Evolutionary conservation across 2,888 invertebrate species (phyloP).

Genomic region (Nemotelus nigrinus): DNA sequence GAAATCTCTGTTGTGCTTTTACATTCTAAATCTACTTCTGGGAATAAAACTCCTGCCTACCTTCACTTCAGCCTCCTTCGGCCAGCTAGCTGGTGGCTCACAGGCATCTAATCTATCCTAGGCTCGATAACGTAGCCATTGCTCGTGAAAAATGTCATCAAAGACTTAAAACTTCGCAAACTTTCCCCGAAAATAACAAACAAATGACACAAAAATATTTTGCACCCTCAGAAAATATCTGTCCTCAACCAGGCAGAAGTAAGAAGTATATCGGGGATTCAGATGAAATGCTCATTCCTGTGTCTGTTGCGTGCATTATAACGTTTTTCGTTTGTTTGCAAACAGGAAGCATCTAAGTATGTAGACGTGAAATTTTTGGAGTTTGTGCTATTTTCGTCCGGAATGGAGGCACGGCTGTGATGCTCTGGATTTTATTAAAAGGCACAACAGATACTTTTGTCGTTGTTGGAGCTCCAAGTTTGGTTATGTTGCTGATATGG

Average conservation of each 20-base stretch:
- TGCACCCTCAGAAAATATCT: neutral
- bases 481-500: too few relatives aligned
- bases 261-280: too few relatives aligned
- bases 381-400: too few relatives aligned
- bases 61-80: neutral
- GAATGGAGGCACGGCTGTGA: neutral
- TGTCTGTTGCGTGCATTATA: too few relatives aligned
- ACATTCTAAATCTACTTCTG: too few relatives aligned
- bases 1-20: too few relatives aligned
- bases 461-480: neutral
- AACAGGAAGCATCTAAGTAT: too few relatives aligned
- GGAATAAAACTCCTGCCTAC: neutral
- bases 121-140: neutral
- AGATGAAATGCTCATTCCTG: too few relatives aligned
- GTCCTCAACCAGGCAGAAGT: neutral
- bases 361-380: too few relatives aligned
- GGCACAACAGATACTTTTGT: neutral
- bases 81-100: neutral
- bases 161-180: neutral
- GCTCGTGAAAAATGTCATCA: slow-evolving; percentile 1
- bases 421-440: neutral
- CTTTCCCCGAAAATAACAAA: neutral
- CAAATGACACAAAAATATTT: slow-evolving; percentile 9
- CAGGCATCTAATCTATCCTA: slow-evolving; percentile 1
- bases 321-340: too few relatives aligned